A percentile compares a stretch with the other conserved stretches of the same genome.
These are phyloP conservation scores for Trissolcus brochymenae DNA, from an alignment of 2,888 invertebrate genomes.

Conservation along the genomic window DNA sequence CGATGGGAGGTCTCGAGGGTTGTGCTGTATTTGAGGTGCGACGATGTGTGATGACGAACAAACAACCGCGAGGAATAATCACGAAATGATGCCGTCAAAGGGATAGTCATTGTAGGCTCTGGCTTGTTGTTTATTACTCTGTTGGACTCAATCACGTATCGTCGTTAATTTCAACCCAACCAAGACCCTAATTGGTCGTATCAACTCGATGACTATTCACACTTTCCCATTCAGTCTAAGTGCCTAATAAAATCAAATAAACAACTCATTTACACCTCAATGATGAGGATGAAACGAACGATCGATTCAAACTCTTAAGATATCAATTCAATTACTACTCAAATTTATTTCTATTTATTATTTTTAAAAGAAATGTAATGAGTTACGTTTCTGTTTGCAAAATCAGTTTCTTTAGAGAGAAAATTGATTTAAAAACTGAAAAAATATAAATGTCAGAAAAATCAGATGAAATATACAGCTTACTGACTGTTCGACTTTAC, in stretches of 20 bases:
- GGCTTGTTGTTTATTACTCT: slow-evolving; percentile 1
- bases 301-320: too few species aligned
- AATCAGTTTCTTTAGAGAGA: too few species aligned
- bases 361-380: too few species aligned
- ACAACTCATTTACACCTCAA: background rate
- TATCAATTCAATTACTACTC: too few species aligned
- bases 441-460: too few species aligned
- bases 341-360: too few species aligned
- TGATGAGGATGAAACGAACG: background rate
- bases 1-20: background rate
- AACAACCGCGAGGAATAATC: slow-evolving; percentile 27
- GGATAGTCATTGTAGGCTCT: slow-evolving; percentile 22
- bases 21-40: slow-evolving; percentile 28
- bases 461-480: too few species aligned
- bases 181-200: background rate
- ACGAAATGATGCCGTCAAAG: slow-evolving; percentile 8
- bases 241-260: slow-evolving; percentile 2
- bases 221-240: background rate
- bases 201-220: background rate
- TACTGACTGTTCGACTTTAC: too few species aligned
- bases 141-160: slow-evolving; percentile 2
- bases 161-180: background rate
- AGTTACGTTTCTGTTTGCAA: too few species aligned
- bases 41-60: slow-evolving; percentile 29
- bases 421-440: too few species aligned